Evolutionary conservation across 2,888 invertebrate genomes (phyloP).

Genomic region (Nemapogon koenigi): DNA sequence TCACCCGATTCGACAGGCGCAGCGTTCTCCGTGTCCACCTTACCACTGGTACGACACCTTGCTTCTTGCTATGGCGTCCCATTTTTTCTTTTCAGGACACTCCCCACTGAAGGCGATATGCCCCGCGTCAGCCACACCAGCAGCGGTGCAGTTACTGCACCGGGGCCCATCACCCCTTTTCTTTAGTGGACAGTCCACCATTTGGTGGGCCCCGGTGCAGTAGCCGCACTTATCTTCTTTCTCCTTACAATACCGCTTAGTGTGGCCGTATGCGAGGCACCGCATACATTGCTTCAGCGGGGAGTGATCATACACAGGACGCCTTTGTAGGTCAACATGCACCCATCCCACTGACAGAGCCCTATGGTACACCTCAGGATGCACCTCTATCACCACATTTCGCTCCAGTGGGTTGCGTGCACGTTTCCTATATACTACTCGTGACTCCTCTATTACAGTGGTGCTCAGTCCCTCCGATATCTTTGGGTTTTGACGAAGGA

Average conservation of each 20-base stretch:
- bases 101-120: conserved; percentile 14
- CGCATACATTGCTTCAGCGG: conserved; percentile 11
- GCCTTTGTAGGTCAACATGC: conserved; percentile 3
- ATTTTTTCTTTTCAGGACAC: conserved; percentile 10
- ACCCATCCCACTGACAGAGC: too few relatives aligned
- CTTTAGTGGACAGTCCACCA: conserved; percentile 7
- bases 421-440: too few relatives aligned
- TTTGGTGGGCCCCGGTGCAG: conserved; percentile 11
- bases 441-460: too few relatives aligned
- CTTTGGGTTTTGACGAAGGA: too few relatives aligned
- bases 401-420: too few relatives aligned
- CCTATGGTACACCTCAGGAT: too few relatives aligned
- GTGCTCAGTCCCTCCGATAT: too few relatives aligned
- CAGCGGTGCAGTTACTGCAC: conserved; percentile 13
- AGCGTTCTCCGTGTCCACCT: conserved; percentile 4
- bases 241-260: conserved; percentile 7
- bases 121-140: conserved; percentile 1
- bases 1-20: neutral
- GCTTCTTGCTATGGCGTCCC: conserved; percentile 14
- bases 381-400: too few relatives aligned
- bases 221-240: conserved; percentile 9
- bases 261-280: conserved; percentile 12
- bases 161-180: neutral
- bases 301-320: conserved; percentile 6
- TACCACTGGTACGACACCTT: conserved; percentile 15